phyloP scores from a whole-genome alignment of 2,888 invertebrate genomes.

The Dryadula phaetusa region DNA sequence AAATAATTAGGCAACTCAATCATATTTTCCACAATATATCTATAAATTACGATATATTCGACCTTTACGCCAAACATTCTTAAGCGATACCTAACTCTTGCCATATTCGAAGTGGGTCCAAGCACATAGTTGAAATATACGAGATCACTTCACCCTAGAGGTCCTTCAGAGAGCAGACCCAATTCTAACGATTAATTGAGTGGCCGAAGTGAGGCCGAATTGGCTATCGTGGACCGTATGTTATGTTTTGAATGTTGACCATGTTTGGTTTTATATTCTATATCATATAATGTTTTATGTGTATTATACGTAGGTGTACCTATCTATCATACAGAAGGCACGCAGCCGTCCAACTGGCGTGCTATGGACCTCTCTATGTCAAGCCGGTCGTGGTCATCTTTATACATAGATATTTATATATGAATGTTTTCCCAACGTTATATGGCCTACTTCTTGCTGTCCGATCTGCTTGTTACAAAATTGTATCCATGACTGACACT shows the following conservation, averaged over 20 bases:
- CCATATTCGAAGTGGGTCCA: conserved; percentile 48
- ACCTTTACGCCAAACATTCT: conserved; percentile 27
- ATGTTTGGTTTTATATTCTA: conserved; percentile 22
- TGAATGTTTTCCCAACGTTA: too few species aligned
- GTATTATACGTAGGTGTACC: too few species aligned
- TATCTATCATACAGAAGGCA: too few species aligned
- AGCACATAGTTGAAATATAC: conserved; percentile 48
- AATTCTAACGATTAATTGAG: conserved; percentile 70
- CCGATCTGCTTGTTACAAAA: too few species aligned
- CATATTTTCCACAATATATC: neutral
- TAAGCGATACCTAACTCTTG: conserved; percentile 38
- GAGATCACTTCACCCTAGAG: conserved; percentile 54
- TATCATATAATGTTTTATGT: neutral
- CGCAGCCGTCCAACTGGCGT: too few species aligned
- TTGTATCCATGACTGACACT: too few species aligned
- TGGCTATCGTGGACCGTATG: conserved; percentile 52
- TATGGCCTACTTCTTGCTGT: too few species aligned
- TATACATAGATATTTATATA: too few species aligned
- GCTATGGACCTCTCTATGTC: too few species aligned
- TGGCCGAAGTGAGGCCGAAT: conserved; percentile 61
- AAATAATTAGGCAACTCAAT: neutral
- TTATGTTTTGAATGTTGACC: conserved; percentile 36
- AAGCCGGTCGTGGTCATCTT: too few species aligned
- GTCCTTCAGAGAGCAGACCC: conserved; percentile 49
- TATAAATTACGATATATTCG: conserved; percentile 12